These are phyloP conservation scores for Pterophyllum scalare DNA, from an alignment of 2,113 vertebrate genomes.

Conservation along the genomic window DNA sequence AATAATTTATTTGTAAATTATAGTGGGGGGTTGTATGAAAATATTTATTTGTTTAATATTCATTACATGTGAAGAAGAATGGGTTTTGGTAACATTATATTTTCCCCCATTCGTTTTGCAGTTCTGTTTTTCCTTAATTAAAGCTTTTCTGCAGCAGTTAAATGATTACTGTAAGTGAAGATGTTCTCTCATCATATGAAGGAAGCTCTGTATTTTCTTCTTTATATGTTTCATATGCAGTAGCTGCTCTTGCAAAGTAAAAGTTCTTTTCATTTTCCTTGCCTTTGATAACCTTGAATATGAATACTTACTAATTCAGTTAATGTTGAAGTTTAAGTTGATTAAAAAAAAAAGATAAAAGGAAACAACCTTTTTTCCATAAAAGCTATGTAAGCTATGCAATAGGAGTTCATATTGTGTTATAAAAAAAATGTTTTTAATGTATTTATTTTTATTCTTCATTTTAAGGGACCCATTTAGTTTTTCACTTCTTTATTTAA, in stretches of 20 bases:
- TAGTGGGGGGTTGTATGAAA: background rate
- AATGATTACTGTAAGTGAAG: background rate
- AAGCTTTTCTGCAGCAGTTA: background rate
- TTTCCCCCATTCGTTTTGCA: too few relatives aligned
- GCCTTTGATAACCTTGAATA: constrained; percentile 17
- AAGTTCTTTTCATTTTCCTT: background rate
- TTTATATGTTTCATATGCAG: background rate
- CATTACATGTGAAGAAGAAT: background rate
- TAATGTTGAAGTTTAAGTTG: constrained; percentile 5
- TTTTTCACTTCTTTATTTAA: background rate
- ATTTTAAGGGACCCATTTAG: background rate
- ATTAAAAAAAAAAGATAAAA: background rate
- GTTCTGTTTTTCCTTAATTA: background rate
- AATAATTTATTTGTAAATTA: background rate
- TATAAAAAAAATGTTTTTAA: background rate
- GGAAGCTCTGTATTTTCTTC: background rate
- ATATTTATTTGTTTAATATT: background rate
- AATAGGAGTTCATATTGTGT: background rate
- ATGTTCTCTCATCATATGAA: background rate
- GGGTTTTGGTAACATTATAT: background rate
- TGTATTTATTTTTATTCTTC: constrained; percentile 10
- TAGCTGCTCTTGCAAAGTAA: background rate
- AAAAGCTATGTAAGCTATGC: background rate
- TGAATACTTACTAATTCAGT: background rate
- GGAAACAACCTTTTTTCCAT: background rate